Conservation (phyloP, 2,113 vertebrate species). For the Struthidea cinerea region DNA sequence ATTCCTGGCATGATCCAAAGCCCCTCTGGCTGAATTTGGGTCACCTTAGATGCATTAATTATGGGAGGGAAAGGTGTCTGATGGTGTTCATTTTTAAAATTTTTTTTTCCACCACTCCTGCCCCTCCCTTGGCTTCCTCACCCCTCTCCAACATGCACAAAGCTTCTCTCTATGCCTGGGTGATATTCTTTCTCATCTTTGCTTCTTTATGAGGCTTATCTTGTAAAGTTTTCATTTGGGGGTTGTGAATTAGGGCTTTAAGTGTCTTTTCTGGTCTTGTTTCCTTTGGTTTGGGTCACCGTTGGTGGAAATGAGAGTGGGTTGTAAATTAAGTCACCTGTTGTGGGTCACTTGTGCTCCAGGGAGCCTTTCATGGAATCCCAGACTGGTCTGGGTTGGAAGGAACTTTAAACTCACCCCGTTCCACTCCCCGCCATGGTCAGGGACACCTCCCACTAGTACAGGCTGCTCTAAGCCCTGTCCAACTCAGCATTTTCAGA, state of each 20-base stretch:
- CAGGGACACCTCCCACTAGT: background rate
- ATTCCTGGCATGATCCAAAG: background rate
- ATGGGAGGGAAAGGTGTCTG: background rate
- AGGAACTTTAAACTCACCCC: background rate
- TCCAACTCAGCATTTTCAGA: background rate
- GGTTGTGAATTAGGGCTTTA: background rate
- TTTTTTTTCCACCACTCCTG: background rate
- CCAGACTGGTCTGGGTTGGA: background rate
- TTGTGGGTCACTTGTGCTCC: background rate
- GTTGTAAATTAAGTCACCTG: background rate
- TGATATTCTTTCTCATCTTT: background rate
- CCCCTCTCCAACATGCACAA: background rate
- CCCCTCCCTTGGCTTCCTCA: background rate
- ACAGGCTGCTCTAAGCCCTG: background rate
- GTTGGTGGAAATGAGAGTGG: accelerated
- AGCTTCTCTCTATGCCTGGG: background rate
- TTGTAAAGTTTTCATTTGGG: background rate
- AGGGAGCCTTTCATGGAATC: background rate
- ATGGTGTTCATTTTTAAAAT: background rate
- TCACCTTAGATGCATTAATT: background rate
- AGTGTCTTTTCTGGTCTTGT: background rate
- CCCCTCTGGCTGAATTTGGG: background rate
- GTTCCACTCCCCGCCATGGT: background rate
- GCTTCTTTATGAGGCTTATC: background rate
- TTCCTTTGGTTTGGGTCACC: background rate